Base-by-base conservation (phyloP, 2,888 invertebrate species). In the Rotaria magnacalcarata region DNA sequence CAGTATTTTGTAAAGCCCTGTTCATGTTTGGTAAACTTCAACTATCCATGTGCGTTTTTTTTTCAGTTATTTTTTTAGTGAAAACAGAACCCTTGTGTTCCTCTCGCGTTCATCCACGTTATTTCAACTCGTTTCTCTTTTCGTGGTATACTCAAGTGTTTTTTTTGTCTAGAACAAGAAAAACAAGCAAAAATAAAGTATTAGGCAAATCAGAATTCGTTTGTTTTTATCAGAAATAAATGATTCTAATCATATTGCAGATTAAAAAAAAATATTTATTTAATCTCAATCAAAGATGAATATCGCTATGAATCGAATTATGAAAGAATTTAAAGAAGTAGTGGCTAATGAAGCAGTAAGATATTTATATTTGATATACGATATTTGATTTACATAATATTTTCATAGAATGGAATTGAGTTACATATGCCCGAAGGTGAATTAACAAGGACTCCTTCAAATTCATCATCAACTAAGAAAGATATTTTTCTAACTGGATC, bases 271-370 rank as follows among this genome's bases (percentile, higher is more conserved):
- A 19, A 67, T 34, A 34, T 41, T 34, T 11, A 16, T 21, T 54
- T 21, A 21, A 54, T 21, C 5, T 54, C 8, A 56, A 56, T 84
- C 27, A 60, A 94, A 94, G 92, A 93, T 96, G 89, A 96, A 96
- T 92, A 98, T 98, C 92, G 97, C 98, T 89, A 95, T 95, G 88
- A 95, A 95, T 92, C 94, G 98, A 91, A 96, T 98, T 90, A 95
- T 96, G 93, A 94, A 97, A 90, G 98, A 99, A 93, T 96, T 97
- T 92, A 96, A 95, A 93, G 98, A 98, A 94, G 96, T 98, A 91
- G 94, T 96, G 92, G 96, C 95, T 92, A 96, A 96, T 92, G 96
- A 97, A 92, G 97, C 97, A 95, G 97, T 97, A 89, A 87, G 27
- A 47, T 7, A 52, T 84, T 86, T 84, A 58, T n/a, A 19, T 24